These are phyloP conservation scores for Tapirus indicus DNA, from an alignment of 2,797 vertebrate genomes.

Conservation along the genomic window DNA sequence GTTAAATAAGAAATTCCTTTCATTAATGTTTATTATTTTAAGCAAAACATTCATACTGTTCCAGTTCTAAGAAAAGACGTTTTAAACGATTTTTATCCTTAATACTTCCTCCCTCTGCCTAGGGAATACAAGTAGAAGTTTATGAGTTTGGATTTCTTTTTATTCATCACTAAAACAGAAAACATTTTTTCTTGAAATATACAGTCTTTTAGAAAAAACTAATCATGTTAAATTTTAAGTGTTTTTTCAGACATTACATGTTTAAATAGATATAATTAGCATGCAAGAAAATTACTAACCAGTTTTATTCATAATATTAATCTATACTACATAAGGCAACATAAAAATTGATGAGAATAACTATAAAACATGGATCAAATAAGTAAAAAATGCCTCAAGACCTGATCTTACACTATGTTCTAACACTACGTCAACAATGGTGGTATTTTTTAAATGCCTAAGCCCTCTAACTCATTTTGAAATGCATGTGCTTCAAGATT, in stretches of 20 bases:
- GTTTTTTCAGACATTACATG: background rate
- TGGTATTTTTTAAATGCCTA: slow-evolving; percentile 65
- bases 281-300: slow-evolving; percentile 40
- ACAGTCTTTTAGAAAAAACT: background rate
- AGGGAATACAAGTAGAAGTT: background rate
- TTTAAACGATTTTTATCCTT: slow-evolving; percentile 50
- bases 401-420: slow-evolving; percentile 25
- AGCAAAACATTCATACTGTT: slow-evolving; percentile 17
- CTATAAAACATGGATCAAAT: slow-evolving; percentile 44
- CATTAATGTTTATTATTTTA: slow-evolving; percentile 58
- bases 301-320: slow-evolving; percentile 58
- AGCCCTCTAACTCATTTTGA: slow-evolving; percentile 62
- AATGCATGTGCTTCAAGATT: slow-evolving; percentile 65
- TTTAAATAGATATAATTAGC: slow-evolving; percentile 46
- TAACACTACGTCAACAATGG: slow-evolving; percentile 32
- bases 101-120: background rate
- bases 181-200: slow-evolving; percentile 11
- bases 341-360: slow-evolving; percentile 50
- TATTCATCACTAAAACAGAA: slow-evolving; percentile 49
- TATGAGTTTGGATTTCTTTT: background rate
- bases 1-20: slow-evolving; percentile 31
- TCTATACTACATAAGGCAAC: background rate
- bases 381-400: slow-evolving; percentile 47
- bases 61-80: background rate
- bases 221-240: slow-evolving; percentile 38